Base-by-base conservation (phyloP, 2,797 vertebrate species). In the Ctenopoma kingsleyae region DNA sequence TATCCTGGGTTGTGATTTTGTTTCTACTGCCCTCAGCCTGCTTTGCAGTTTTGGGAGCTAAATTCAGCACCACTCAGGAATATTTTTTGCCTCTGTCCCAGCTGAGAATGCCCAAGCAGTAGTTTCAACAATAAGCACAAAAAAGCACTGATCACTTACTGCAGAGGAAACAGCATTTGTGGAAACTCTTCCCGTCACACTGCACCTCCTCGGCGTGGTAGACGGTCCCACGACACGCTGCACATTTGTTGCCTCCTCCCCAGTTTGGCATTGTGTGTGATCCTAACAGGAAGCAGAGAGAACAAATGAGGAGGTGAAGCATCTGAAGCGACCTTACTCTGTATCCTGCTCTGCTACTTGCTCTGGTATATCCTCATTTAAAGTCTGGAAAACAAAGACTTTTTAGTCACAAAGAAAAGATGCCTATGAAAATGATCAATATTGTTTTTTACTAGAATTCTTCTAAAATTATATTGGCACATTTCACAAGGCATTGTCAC, bases 141-240 rank as follows among this genome's bases (percentile, higher is more conserved):
- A 32, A 32, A 32, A 8, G 7, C 30, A 8, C 8, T 32, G 30
- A 32, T 17, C 36, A 67, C 65, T 98, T 83, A 99, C 97, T 97
- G 92, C 97, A 99, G 64, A 97, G 95, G 50, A 98, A 99, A 71
- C 97, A 99, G 92, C 95, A 95, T 63, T 96, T 96, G 87, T 99
- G 97, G 89, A 96, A 98, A 83, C 96, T 97, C 81, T 95, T 93
- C 4, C 97, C 97, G 0, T 99, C 97, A 0, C 97, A 99, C 89
- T 97, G 97, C 70, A 98, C 96, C 76, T 99, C 97, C 83, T 99
- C 97, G 0, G 97, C 97, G 0, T 98, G 97, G 92, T 98, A 99
- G 53, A 99, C 97, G 0, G 91, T 96, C 55, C 94, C 93, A 8
- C 90, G 89, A 1, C 97, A 99, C 25, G 96, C 94, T 0, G 92